These are phyloP conservation scores for Drosophila hawaiiensis DNA, from an alignment of 2,888 invertebrate species.

Conservation along the genomic window DNA sequence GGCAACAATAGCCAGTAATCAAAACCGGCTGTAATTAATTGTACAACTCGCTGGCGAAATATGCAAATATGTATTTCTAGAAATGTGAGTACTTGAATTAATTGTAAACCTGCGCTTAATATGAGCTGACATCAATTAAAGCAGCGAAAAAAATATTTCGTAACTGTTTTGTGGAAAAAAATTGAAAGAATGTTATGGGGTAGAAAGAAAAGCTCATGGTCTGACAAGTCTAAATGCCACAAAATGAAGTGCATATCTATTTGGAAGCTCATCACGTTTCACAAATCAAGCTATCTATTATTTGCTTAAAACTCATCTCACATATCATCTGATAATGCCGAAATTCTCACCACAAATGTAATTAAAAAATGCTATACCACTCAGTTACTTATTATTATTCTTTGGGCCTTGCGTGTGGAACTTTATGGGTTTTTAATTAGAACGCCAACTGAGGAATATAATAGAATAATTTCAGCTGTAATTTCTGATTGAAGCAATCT, in stretches of 20 bases:
- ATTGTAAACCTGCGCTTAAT: conserved; percentile 41
- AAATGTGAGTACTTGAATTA: conserved; percentile 42
- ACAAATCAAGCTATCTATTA: conserved; percentile 19
- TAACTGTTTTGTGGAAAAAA: background rate
- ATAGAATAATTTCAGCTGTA: conserved; percentile 47
- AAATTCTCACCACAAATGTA: conserved; percentile 54
- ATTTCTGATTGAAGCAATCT: conserved; percentile 54
- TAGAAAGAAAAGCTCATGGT: background rate
- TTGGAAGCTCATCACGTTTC: conserved; percentile 50
- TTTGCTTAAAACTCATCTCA: conserved; percentile 39
- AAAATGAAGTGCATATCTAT: conserved; percentile 15
- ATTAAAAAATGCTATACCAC: conserved; percentile 56
- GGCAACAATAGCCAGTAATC: conserved; percentile 50
- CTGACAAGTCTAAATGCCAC: conserved; percentile 7
- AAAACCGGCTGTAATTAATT: conserved; percentile 55
- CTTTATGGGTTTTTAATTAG: conserved; percentile 62
- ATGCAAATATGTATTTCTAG: conserved; percentile 61
- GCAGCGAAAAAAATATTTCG: conserved; percentile 5
- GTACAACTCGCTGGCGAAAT: conserved; percentile 49
- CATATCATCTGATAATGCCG: conserved; percentile 49
- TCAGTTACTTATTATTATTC: conserved; percentile 41
- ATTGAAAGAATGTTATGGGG: background rate
- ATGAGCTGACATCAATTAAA: conserved; percentile 36
- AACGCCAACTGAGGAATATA: conserved; percentile 38
- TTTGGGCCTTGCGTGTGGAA: conserved; percentile 45